Evolutionary conservation across 2,113 vertebrate genomes (phyloP).

Genomic region (Columbina picui): DNA sequence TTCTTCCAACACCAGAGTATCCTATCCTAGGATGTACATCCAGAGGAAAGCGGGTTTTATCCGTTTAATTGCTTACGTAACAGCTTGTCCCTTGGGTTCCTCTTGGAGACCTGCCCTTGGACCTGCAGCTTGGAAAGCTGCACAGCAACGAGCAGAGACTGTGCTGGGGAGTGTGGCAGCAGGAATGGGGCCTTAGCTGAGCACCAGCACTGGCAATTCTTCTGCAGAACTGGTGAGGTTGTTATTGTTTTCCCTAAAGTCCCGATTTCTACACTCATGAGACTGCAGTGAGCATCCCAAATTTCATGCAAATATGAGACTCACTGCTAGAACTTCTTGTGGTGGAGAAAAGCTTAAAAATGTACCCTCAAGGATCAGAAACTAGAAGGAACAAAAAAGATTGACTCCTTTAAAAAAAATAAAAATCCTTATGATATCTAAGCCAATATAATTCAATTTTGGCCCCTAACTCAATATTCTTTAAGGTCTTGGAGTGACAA

Average conservation of each 20-base stretch:
- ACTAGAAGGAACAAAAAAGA: not conserved
- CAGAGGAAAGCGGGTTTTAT: not conserved
- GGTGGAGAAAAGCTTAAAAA: not conserved
- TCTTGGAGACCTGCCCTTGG: not conserved
- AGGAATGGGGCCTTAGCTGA: not conserved
- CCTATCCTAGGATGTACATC: not conserved
- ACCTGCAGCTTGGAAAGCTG: not conserved
- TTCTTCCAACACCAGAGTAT: not conserved
- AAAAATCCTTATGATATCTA: not conserved
- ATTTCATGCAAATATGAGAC: not conserved
- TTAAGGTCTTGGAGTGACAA: not conserved
- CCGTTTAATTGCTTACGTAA: not conserved
- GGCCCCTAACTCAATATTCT: not conserved
- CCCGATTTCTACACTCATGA: not conserved
- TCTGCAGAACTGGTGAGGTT: not conserved
- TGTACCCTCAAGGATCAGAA: not conserved
- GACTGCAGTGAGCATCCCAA: not conserved
- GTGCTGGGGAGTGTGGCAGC: not conserved
- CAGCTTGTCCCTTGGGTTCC: not conserved
- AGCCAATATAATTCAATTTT: not conserved
- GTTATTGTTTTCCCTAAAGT: not conserved
- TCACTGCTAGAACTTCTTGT: not conserved
- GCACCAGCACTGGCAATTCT: not conserved
- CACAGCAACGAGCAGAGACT: not conserved
- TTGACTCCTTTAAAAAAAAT: not conserved